Evolutionary conservation across 2,888 invertebrate species (phyloP), one percentile per base, ranked within the genome.

Genomic region (Synergus gifuensis): DNA sequence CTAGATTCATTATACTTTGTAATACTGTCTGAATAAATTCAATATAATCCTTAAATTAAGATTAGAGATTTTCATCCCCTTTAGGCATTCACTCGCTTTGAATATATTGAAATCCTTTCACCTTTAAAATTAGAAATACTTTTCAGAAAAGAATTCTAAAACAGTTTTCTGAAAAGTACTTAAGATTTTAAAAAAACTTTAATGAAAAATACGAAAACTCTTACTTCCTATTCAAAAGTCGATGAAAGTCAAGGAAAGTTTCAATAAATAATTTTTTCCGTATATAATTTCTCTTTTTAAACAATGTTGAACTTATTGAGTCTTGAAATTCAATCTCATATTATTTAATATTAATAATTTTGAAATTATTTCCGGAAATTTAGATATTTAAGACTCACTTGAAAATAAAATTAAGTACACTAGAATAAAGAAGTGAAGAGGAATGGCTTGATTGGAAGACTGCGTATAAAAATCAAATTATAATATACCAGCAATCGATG

Each of bases 401-500:
- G 54, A 54, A 54, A 54, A 54, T n/a, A 54, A 54, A n/a, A 54
- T 54, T 54, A n/a, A 54, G 54, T 54, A 4, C n/a, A n/a, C 2
- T 54, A 2, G 54, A n/a, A 9, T 36, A 9, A 9, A 54, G 54
- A 18, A 54, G 9, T n/a, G 9, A 54, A 54, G 54, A 54, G 9
- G 54, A 9, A 54, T 54, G 54, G n/a, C 0, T 18, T 60, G 22
- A 60, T 22, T 60, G 12, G 3, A 12, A 22, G 22, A 12, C 22
- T 12, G 22, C 22, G 14, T 22, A 60, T 60, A 54, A 49, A 73
- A 73, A 73, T 73, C 54, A 28, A 54, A 54, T 73, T 54, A 54
- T 73, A 54, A 54, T 36, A 73, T 28, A 73, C 11, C 16, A 36
- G 8, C 28, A 73, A 54, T 73, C 73, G 73, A 73, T 73, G 36